These are phyloP conservation scores for Cloeon dipterum DNA, from an alignment of 2,888 invertebrate species.

Conservation along the genomic window DNA sequence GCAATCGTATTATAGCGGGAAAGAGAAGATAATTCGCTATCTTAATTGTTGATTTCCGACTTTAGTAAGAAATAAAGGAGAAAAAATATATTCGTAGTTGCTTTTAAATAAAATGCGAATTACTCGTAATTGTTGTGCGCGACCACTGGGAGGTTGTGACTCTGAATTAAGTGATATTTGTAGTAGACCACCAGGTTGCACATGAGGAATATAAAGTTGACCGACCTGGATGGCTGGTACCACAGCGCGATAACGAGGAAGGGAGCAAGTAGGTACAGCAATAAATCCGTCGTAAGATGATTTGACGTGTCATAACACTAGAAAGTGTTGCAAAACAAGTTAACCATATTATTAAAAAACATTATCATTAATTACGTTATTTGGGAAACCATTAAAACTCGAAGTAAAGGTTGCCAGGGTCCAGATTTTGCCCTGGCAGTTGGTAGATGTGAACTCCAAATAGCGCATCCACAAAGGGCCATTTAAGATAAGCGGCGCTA, in stretches of 20 bases:
- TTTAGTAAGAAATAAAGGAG: not conserved
- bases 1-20: constrained; percentile 3
- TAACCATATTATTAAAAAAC: too few species aligned
- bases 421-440: not conserved
- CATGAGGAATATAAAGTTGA: not conserved
- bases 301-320: constrained; percentile 5
- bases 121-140: not conserved
- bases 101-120: not conserved
- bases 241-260: constrained; percentile 4
- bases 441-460: not conserved
- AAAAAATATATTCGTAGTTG: not conserved
- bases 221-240: constrained; percentile 4
- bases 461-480: not conserved
- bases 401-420: too few species aligned
- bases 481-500: not conserved
- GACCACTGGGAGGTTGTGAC: not conserved
- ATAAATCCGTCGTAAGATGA: constrained; percentile 6
- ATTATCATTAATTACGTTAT: too few species aligned
- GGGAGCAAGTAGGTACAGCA: constrained; percentile 6
- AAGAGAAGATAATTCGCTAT: constrained; percentile 4
- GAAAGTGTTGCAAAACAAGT: too few species aligned
- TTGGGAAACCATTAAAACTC: too few species aligned
- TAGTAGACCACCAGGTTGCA: not conserved
- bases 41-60: constrained; percentile 1
- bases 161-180: constrained; percentile 1